Percentiles rank a stretch among this genome's conserved stretches.
These are phyloP conservation scores for Xylota segnis DNA, from an alignment of 2,888 invertebrate genomes.

Conservation along the genomic window DNA sequence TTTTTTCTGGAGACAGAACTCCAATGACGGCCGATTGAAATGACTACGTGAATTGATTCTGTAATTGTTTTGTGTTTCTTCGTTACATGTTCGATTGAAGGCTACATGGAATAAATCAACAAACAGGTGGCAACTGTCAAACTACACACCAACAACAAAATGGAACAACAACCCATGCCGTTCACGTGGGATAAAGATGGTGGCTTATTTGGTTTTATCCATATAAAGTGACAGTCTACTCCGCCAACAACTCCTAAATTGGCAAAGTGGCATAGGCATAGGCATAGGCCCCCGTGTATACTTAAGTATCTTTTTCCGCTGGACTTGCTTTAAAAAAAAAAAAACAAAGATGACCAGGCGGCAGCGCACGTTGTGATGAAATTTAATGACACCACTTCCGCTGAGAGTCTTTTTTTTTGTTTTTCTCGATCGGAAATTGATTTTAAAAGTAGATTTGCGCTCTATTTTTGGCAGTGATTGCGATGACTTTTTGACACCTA, in stretches of 20 bases:
- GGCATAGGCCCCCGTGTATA: neutral
- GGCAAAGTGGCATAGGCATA: conserved; percentile 29
- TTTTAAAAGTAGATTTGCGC: conserved; percentile 22
- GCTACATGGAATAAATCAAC: neutral
- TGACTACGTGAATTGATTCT: conserved; percentile 26
- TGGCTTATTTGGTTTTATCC: conserved; percentile 46
- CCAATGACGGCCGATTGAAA: conserved; percentile 28
- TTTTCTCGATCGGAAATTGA: conserved; percentile 44
- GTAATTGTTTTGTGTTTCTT: conserved; percentile 32
- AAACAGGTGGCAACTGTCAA: conserved; percentile 43
- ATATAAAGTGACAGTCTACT: conserved; percentile 17
- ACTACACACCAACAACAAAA: conserved; percentile 20
- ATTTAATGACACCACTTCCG: conserved; percentile 67
- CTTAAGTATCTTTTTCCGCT: conserved; percentile 53
- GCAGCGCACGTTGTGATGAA: conserved; percentile 56
- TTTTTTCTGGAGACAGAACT: too few species aligned
- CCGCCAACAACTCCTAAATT: conserved; percentile 47
- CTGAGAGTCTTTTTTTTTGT: conserved; percentile 6
- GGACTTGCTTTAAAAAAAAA: conserved; percentile 3
- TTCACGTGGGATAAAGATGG: conserved; percentile 41
- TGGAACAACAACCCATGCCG: neutral
- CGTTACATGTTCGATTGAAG: neutral
- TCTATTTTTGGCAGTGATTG: conserved; percentile 66
- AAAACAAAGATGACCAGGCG: conserved; percentile 14
- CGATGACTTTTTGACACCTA: conserved; percentile 62